These are phyloP conservation scores for Clupea harengus DNA, from an alignment of 2,113 vertebrate genomes.

Conservation along the genomic window DNA sequence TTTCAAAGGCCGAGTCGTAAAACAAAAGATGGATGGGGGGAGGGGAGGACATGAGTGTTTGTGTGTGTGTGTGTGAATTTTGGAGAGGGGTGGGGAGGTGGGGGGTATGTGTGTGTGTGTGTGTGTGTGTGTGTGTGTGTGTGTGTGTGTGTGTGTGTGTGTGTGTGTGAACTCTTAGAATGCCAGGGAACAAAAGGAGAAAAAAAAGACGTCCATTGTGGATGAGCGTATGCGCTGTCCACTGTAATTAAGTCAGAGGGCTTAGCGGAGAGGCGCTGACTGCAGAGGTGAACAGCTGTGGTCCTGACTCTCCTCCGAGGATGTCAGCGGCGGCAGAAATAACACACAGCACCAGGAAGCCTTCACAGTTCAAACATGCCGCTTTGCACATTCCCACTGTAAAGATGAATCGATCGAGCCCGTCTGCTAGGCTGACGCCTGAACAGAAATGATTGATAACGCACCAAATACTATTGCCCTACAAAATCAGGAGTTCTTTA, in stretches of 20 bases:
- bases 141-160: constrained; percentile 12
- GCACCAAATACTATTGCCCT: background rate
- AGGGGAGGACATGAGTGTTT: background rate
- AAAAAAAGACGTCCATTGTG: constrained; percentile 37
- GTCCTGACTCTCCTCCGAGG: constrained; percentile 43
- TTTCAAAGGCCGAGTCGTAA: constrained; percentile 46
- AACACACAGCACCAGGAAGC: constrained; percentile 20
- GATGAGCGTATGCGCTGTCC: constrained; percentile 53
- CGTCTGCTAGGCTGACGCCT: background rate
- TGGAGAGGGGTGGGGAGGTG: background rate
- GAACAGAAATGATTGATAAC: background rate
- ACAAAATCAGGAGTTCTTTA: background rate
- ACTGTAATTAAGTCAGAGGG: constrained; percentile 69
- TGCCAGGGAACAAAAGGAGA: background rate
- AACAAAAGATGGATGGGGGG: constrained; percentile 41
- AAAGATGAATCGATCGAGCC: background rate
- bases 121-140: background rate
- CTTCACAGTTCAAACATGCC: background rate
- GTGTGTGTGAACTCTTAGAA: constrained; percentile 28
- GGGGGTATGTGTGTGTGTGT: background rate
- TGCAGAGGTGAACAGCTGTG: constrained; percentile 68
- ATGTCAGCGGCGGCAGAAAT: constrained; percentile 34
- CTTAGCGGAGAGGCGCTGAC: constrained; percentile 50
- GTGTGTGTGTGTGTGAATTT: background rate
- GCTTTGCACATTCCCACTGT: background rate